Evolutionary conservation across 2,888 invertebrate genomes (phyloP), one percentile per base, ranked within the genome.

Genomic region (Teleogryllus oceanicus): DNA sequence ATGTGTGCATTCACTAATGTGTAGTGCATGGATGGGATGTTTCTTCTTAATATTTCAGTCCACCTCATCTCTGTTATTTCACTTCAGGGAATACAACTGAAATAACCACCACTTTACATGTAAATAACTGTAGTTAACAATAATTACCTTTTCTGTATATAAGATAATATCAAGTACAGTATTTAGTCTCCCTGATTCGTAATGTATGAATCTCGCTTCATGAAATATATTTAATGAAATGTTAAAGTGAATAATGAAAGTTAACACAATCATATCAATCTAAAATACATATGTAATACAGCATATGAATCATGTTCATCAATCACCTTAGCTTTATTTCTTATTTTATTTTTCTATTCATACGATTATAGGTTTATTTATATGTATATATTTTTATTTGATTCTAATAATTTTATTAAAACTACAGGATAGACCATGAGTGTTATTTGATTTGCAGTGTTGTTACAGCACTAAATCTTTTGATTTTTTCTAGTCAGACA

Each of bases 1-100:
- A 80, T 84, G 76, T 84, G 84, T 77, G 85, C 85, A 83, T 81
- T 83, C 11, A 84, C 83, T 81, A 78, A 84, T n/a, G 80, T 84
- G 49, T 85, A 85, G 20, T 74, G 49, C 75, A 74, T 37, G 78
- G 20, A 78, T 74, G 78, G 37, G 37, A 74, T 18, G 24, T 49
- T 49, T 74, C 49, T 49, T 75, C 74, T 78, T 78, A 78, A 51
- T 24, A 78, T 78, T 49, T 50, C 13, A 75, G 75, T 75, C 79
- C 24, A 75, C n/a, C 50, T 79, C 12, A 24, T 79, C 79, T 79
- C 50, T 74, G 74, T 78, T 51, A 75, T 75, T 75, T 49, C 78
- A 80, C 78, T 80, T 79, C 78, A 79, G 80, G 80, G 79, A 80
- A 79, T 51, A 80, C 51, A 50, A 78, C 24, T 51, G 74, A 21